Evolutionary conservation across 1,140 invertebrate genomes (phyloP), one percentile per base, ranked within the genome.

Genomic region (Diprion similis): DNA sequence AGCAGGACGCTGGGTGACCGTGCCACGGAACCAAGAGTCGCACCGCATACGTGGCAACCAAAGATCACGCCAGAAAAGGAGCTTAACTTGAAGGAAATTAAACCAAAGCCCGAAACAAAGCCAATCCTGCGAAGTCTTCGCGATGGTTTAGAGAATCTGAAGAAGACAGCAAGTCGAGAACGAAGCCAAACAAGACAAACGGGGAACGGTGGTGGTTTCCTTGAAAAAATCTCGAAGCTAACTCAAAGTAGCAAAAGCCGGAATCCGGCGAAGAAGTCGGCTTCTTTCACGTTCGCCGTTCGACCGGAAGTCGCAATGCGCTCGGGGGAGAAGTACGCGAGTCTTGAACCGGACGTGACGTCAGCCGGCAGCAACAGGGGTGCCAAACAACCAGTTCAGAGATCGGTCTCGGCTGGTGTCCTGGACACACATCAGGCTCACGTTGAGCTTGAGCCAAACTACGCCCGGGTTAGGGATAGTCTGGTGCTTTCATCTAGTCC

Each of bases 31-130:
- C 86, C 86, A 0, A 78, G 86, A 51, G 86, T 88, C 45, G 83
- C 86, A 9, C 86, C 86, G 4, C 71, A 85, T 17, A 87, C 86
- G 71, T 75, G 84, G 19, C 80, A 81, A 11, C 75, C 81, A 8
- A 78, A 75, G 8, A 74, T 78, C 3, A 85, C 86, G 0, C 82
- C 81, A 24, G 73, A 85, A 10, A 85, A 83, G 66, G 86, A 88
- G 70, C 84, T 88, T 83, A 80, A 87, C 75, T 75, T 88, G 72
- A 87, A 87, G 71, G 87, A 88, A 72, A 87, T 87, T 72, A 88
- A 87, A n/a, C 83, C 86, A 13, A 87, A 86, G 48, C 73, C 81
- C 0, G 86, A 87, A 51, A 82, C 84, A 1, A 88, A 87, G 15
- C 86, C 86, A 0, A 86, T 87, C 17, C 73, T 88, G 9, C 82